Evolutionary conservation across 2,888 invertebrate species (phyloP), one percentile per base, ranked within the genome.

Genomic region (Volucella zonaria): DNA sequence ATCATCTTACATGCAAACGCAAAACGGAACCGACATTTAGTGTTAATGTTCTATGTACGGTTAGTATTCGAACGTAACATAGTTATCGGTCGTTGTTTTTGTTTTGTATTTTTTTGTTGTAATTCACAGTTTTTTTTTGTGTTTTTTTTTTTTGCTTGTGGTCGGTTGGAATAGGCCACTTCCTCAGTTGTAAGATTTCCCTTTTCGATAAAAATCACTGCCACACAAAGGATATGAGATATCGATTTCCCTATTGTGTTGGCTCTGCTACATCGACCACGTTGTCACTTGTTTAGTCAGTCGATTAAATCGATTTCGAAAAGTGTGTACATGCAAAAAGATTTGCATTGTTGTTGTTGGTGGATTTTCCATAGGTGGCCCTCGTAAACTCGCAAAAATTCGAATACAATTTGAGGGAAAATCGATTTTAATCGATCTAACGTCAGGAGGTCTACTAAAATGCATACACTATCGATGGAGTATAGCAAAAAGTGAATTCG

Each of bases 121-220:
- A 31, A 31, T 31, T 31, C 1, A 31, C 6, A 6, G 31, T 75
- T 42, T 70, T 47, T 18, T 54, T 18, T 68, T 79, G 61, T 42
- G 66, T 42, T 18, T 54, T 18, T 68, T 79, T 66, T 18, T 18
- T 18, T 80, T 80, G 70, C 77, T 82, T 82, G 83, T 86, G 75
- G 87, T 85, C 75, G 82, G 75, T 78, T 70, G 74, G 79, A 87
- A 87, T 87, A 86, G 87, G 81, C 85, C 87, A 89, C 89, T 89
- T 89, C 89, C 89, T 89, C 88, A 90, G 88, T 89, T 89, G 89
- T 89, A 89, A 89, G 89, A 89, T 89, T 89, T 89, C 89, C 88
- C 89, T 88, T 87, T 87, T 80, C 87, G 89, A 89, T 89, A 87
- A 88, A 86, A 89, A 89, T 89, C 90, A 87, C 87, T 82, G 88